Base-by-base conservation (phyloP, 2,888 invertebrate genomes). In the Apocheima hispidaria region DNA sequence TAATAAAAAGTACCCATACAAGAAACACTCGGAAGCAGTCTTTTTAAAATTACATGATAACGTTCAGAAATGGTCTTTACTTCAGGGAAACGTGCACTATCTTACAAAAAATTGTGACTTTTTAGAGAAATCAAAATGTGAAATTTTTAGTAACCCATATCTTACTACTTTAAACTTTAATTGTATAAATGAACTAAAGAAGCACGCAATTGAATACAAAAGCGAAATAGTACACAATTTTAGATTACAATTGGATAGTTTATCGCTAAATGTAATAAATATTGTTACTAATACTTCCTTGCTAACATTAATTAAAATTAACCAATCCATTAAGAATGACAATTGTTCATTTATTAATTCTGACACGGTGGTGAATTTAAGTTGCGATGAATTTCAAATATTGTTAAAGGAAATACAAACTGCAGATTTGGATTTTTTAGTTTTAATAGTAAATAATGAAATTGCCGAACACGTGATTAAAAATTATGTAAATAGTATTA, bases 21-120 rank as follows among this genome's bases (percentile, higher is more conserved):
- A 69, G 28, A 73, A 78, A 38, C 75, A 79, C 55, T 72, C 78
- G 0, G 80, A 81, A 49, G 76, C 78, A 10, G 73, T 81, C 36
- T 79, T 72, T 61, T 66, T 78, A n/a, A 70, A 75, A 59, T 75
- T 74, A 60, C 81, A 81, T 51, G 80, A 78, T 20, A 75, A 74
- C 67, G 70, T 81, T 52, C 78, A 78, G 66, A 79, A 78, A 64
- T 81, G 81, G 81, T 80, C 79, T 78, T 75, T 77, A 68, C 60
- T 62, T 26, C 66, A 62, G 50, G 68, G 70, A 2, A 68, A 72
- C 21, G 74, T 72, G 0, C 65, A 63, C 5, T 81, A 79, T 41
- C 55, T 80, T 18, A 77, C 73, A 2, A 73, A 72, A 50, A 62
- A 52, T 20, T 74, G 72, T 49, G 65, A 63, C 12, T 75, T 73